Base-by-base conservation (phyloP, 2,888 invertebrate species). In the Philopedon plagiatum region DNA sequence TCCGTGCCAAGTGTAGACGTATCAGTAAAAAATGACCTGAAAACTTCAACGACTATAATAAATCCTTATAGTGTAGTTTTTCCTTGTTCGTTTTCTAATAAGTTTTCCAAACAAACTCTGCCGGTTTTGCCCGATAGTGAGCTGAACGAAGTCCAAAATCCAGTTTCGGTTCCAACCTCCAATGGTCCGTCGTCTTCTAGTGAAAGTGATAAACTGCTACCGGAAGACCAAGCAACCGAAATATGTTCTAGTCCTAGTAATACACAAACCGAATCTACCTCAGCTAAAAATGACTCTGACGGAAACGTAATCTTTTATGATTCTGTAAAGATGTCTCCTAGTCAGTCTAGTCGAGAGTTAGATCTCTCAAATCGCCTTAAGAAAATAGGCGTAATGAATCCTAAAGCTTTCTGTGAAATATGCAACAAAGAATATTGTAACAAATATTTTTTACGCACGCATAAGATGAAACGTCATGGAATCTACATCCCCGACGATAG, bases 361-460 rank as follows among this genome's bases (percentile, higher is more conserved):
- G 92, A 91, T 66, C 91, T 94, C 80, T 91, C 92, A 64, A 94
- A 94, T 68, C 91, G 92, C 61, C 86, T 94, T 34, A 89, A 93
- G 23, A 90, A 93, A 69, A 87, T 95, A 69, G 95, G 95, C 37
- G 94, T 95, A 32, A 89, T 92, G 79, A 93, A 94, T 84, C 93
- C 93, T 0, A 95, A 96, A 81, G 95, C 95, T n/a, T 96, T 95
- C 84, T 97, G 97, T 85, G 95, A 96, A 85, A 91, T 96, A 71
- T 97, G 97, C 84, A 94, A 94, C 85, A 95, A 96, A 83, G 96
- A 96, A 84, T 96, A 96, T 83, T 95, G 94, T 84, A 97, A 96
- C 83, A 96, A 96, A 85, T 96, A 96, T 83, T 97, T 97, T 82
- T 88, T 98, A 46, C 89, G 95, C 63, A 95, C 95, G 56, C 98